Conservation (phyloP, 1,140 invertebrate genomes). For the Drosophila ogumai region DNA sequence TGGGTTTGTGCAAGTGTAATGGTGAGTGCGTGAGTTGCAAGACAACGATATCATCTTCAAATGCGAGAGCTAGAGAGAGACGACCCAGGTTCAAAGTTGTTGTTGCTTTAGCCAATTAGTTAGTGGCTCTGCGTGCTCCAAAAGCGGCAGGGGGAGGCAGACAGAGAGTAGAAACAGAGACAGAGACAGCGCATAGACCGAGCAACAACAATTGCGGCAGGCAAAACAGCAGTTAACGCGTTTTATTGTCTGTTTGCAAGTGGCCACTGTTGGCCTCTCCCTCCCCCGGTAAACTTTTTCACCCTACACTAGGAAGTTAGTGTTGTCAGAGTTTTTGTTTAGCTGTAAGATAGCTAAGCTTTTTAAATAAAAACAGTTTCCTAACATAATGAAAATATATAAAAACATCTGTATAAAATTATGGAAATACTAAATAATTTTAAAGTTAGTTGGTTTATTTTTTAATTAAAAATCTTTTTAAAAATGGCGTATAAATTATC, state of each 20-base stretch:
- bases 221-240: constrained; percentile 76
- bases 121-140: constrained; percentile 55
- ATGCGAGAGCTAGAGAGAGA: constrained; percentile 18
- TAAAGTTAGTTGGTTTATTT: not conserved
- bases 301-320: constrained; percentile 13
- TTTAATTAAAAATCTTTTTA: not conserved
- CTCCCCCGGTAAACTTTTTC: not conserved
- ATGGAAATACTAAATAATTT: no score
- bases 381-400: no score
- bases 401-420: no score
- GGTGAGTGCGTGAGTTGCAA: constrained; percentile 59
- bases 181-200: constrained; percentile 17
- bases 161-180: not conserved
- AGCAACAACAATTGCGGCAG: constrained; percentile 63
- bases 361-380: not conserved
- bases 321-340: not conserved
- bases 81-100: constrained; percentile 31
- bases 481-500: not conserved
- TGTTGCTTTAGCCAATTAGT: constrained; percentile 53
- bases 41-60: constrained; percentile 58
- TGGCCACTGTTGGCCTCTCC: constrained; percentile 20
- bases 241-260: constrained; percentile 78
- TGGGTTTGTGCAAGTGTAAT: constrained; percentile 17
- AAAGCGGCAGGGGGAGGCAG: constrained; percentile 2
- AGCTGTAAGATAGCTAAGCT: not conserved